These are phyloP conservation scores for Venusia cambrica DNA, from an alignment of 2,888 invertebrate genomes.

Conservation along the genomic window DNA sequence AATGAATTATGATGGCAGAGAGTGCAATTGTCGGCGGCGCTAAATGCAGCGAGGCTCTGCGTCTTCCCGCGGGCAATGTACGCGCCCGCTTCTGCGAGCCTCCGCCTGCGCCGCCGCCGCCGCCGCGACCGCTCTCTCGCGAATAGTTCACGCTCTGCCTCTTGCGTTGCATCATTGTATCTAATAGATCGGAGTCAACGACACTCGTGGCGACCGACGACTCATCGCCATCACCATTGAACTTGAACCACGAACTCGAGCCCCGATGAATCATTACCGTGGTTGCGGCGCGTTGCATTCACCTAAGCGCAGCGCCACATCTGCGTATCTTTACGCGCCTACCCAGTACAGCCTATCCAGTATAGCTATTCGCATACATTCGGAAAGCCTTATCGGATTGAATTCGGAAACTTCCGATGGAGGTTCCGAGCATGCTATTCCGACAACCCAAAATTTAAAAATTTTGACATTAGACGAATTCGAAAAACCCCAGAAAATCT, in stretches of 20 bases:
- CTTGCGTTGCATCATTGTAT: constrained; percentile 63
- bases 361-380: too few species aligned
- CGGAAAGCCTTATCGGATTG: too few species aligned
- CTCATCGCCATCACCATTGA: constrained; percentile 55
- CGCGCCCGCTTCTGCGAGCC: constrained; percentile 26
- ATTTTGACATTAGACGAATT: too few species aligned
- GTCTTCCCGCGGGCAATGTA: constrained; percentile 46
- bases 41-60: constrained; percentile 37
- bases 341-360: too few species aligned
- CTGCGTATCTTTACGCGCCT: too few species aligned
- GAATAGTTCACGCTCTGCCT: constrained; percentile 62
- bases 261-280: constrained; percentile 38
- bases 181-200: constrained; percentile 60
- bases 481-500: too few species aligned
- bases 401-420: too few species aligned
- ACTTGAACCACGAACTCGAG: constrained; percentile 44
- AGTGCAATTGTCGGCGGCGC: constrained; percentile 44
- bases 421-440: too few species aligned
- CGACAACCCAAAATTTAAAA: too few species aligned
- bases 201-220: constrained; percentile 53
- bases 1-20: constrained; percentile 71
- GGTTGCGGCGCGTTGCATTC: constrained; percentile 30
- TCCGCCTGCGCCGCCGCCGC: constrained; percentile 27
- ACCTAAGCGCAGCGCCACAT: too few species aligned
- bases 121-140: constrained; percentile 51